Evolutionary conservation across 2,113 vertebrate species (phyloP).

Genomic region (human): DNA sequence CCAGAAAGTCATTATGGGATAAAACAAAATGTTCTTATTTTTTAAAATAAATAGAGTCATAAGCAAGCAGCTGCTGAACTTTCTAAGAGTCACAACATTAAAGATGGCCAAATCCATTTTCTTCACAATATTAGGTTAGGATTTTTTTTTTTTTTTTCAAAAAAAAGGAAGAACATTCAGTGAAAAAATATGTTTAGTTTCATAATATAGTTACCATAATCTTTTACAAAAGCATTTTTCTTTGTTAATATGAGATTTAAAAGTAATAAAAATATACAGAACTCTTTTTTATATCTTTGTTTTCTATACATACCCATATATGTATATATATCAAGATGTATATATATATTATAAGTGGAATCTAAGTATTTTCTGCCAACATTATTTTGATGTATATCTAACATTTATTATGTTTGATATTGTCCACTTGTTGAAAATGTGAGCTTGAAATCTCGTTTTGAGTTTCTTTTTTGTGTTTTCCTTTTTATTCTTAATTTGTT

Average conservation of each 20-base stretch:
- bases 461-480: background rate
- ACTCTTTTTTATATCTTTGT: background rate
- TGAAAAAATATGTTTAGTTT: background rate
- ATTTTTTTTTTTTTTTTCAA: background rate
- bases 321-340: background rate
- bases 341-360: background rate
- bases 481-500: background rate
- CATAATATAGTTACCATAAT: background rate
- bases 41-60: background rate
- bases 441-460: background rate
- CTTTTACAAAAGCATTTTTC: background rate
- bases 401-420: background rate
- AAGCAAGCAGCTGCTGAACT: background rate
- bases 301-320: background rate
- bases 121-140: background rate
- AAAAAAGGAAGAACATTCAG: background rate
- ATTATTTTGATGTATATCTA: background rate
- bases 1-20: background rate
- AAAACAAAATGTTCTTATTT: background rate
- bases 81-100: background rate
- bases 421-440: background rate
- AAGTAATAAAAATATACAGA: background rate
- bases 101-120: background rate
- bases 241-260: background rate
- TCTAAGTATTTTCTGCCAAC: background rate